These are phyloP conservation scores for Perdita meconis DNA, from an alignment of 2,888 invertebrate species.

Conservation along the genomic window DNA sequence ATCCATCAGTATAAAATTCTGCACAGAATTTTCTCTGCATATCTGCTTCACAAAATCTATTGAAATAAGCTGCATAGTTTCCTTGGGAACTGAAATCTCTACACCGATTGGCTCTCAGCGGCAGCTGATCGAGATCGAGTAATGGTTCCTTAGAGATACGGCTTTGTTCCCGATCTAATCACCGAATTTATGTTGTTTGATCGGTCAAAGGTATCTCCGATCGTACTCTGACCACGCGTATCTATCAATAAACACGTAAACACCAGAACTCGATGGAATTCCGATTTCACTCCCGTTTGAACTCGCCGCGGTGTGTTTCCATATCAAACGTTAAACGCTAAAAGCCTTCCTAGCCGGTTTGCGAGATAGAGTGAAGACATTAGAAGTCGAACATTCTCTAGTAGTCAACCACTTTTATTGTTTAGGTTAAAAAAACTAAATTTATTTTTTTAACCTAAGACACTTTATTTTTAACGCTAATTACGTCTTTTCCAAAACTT, in stretches of 20 bases:
- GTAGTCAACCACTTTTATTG: too few species aligned
- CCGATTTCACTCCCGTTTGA: constrained; percentile 51
- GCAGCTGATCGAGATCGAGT: constrained; percentile 49
- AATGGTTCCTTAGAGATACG: constrained; percentile 62
- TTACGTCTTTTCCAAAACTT: too few species aligned
- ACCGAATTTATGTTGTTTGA: constrained; percentile 76
- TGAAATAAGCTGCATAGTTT: background rate
- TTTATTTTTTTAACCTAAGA: too few species aligned
- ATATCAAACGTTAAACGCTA: constrained; percentile 53
- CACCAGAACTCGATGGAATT: constrained; percentile 36
- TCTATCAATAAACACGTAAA: constrained; percentile 35
- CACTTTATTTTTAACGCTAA: too few species aligned
- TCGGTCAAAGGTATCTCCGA: constrained; percentile 72
- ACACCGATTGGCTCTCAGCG: constrained; percentile 31
- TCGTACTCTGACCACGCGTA: constrained; percentile 21
- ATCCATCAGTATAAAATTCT: too few species aligned
- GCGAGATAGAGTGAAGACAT: too few species aligned
- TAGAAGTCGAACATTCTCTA: too few species aligned
- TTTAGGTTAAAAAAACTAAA: too few species aligned
- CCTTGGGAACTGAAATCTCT: constrained; percentile 18
- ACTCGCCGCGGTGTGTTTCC: constrained; percentile 30
- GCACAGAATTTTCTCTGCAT: too few species aligned
- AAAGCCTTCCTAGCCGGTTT: constrained; percentile 20
- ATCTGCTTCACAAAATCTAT: too few species aligned
- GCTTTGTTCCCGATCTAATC: constrained; percentile 77